phyloP scores from a whole-genome alignment of 2,888 invertebrate species.

The Automeris io region DNA sequence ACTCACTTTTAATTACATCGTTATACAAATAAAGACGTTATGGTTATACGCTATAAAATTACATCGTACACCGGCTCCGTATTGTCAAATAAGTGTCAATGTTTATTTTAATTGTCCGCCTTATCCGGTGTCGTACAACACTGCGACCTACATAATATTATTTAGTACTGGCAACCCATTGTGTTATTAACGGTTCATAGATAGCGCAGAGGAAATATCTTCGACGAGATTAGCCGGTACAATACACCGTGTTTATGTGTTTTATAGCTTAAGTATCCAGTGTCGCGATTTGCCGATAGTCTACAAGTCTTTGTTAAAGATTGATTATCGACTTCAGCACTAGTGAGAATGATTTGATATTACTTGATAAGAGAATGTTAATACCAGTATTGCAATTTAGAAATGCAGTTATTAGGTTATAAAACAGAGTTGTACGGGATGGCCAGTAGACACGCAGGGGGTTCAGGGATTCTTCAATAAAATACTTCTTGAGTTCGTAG shows the following conservation, averaged over 20 bases:
- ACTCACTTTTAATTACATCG: slow-evolving; percentile 38
- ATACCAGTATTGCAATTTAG: too few relatives aligned
- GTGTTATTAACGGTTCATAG: slow-evolving; percentile 58
- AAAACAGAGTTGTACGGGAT: too few relatives aligned
- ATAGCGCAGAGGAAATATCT: slow-evolving; percentile 28
- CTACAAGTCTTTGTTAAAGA: background rate
- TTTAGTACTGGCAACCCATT: slow-evolving; percentile 54
- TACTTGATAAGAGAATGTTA: too few relatives aligned
- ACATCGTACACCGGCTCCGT: slow-evolving; percentile 31
- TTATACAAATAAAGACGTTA: slow-evolving; percentile 37
- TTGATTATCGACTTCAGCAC: too few relatives aligned
- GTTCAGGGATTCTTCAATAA: too few relatives aligned
- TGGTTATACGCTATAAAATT: slow-evolving; percentile 33
- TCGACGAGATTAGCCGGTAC: slow-evolving; percentile 2
- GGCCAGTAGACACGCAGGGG: too few relatives aligned
- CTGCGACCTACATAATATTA: slow-evolving; percentile 64
- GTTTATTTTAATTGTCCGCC: slow-evolving; percentile 58
- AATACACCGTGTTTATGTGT: background rate
- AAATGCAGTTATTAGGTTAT: too few relatives aligned
- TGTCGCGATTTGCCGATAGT: slow-evolving; percentile 6
- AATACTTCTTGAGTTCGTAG: too few relatives aligned
- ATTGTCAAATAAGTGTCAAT: slow-evolving; percentile 44
- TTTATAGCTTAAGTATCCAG: slow-evolving; percentile 9
- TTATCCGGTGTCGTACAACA: slow-evolving; percentile 56
- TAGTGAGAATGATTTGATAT: too few relatives aligned